These are phyloP conservation scores for Mythimna ferrago DNA, from an alignment of 2,888 invertebrate genomes.

Conservation along the genomic window DNA sequence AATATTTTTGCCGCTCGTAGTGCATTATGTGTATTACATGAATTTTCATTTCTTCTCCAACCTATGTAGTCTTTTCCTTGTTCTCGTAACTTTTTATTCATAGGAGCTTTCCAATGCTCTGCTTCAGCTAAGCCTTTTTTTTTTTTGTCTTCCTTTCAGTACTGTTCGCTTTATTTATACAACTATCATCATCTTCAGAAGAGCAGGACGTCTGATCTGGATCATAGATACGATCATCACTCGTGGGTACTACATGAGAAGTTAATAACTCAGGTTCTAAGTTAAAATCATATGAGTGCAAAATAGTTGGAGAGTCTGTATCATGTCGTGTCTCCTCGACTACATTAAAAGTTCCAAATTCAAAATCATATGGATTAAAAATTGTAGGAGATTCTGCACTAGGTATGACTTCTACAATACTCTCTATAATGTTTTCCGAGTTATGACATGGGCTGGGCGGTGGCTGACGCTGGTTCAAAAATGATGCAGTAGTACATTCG, in stretches of 20 bases:
- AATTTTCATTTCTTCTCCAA: slow-evolving; percentile 12
- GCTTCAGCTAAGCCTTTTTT: slow-evolving; percentile 12
- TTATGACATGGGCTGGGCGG: not conserved
- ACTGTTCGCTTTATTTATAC: slow-evolving; percentile 3
- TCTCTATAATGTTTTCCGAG: not conserved
- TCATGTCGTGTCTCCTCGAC: slow-evolving; percentile 2
- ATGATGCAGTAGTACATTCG: too few relatives aligned
- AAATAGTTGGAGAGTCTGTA: slow-evolving; percentile 4
- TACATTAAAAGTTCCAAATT: slow-evolving; percentile 4
- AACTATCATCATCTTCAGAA: slow-evolving; percentile 14
- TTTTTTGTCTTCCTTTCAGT: slow-evolving; percentile 19
- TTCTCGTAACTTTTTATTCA: slow-evolving; percentile 13
- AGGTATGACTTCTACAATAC: not conserved
- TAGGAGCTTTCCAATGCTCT: slow-evolving; percentile 11
- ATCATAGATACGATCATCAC: slow-evolving; percentile 2
- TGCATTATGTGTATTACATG: not conserved
- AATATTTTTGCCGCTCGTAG: too few relatives aligned
- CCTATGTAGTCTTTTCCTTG: slow-evolving; percentile 11
- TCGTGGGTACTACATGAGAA: not conserved
- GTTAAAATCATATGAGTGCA: too few relatives aligned
- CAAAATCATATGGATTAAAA: slow-evolving; percentile 3
- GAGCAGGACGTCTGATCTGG: slow-evolving; percentile 20
- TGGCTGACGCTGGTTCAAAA: not conserved
- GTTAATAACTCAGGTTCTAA: slow-evolving; percentile 2
- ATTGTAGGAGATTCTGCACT: not conserved